Conservation (phyloP, 2,888 invertebrate species). For the Antitype chi region DNA sequence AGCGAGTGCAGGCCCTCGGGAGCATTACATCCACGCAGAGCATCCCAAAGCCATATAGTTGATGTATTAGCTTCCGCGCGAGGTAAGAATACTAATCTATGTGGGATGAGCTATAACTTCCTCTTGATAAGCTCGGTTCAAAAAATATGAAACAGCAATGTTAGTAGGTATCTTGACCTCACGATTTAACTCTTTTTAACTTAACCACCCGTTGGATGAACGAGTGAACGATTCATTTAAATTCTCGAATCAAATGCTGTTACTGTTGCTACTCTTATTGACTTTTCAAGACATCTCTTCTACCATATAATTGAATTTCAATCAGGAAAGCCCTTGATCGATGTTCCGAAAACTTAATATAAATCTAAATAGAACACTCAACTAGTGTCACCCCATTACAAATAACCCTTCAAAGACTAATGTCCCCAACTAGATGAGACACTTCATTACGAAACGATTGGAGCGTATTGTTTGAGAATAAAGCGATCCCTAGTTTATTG, state of each 20-base stretch:
- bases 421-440: constrained; percentile 21
- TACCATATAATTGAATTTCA: not conserved
- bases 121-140: constrained; percentile 14
- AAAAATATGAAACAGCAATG: constrained; percentile 13
- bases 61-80: constrained; percentile 53
- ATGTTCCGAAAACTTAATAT: constrained; percentile 2
- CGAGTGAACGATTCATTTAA: not conserved
- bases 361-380: constrained; percentile 13
- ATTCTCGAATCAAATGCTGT: not conserved
- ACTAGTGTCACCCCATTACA: constrained; percentile 19
- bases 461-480: constrained; percentile 55
- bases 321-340: not conserved
- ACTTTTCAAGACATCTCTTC: not conserved
- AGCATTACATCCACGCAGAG: constrained; percentile 26
- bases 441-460: constrained; percentile 45
- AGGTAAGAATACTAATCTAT: constrained; percentile 54
- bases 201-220: not conserved
- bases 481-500: constrained; percentile 45
- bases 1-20: constrained; percentile 49
- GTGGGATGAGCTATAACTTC: constrained; percentile 40
- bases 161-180: constrained; percentile 10
- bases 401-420: constrained; percentile 32
- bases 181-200: not conserved
- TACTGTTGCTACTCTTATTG: not conserved
- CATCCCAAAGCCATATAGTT: constrained; percentile 43